phyloP scores from a whole-genome alignment of 2,888 invertebrate species.

The Cremastinae sp. region DNA sequence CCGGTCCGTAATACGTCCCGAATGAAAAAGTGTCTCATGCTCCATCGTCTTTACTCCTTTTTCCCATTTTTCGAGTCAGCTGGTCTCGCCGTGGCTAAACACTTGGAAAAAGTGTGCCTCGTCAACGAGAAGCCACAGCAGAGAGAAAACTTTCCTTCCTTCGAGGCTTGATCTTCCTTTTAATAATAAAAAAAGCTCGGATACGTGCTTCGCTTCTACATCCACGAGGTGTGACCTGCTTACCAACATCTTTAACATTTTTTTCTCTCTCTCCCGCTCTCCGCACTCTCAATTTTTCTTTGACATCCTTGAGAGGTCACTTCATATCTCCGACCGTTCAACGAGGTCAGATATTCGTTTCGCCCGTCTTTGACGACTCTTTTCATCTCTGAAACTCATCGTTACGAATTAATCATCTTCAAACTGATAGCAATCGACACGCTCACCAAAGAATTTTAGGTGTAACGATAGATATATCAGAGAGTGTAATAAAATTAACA shows the following conservation, averaged over 20 bases:
- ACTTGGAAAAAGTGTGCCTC: conserved; percentile 21
- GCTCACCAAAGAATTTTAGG: no score
- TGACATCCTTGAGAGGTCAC: conserved; percentile 11
- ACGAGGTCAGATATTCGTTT: neutral
- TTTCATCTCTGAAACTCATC: no score
- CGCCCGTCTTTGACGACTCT: neutral
- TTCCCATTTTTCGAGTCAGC: no score
- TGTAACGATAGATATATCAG: no score
- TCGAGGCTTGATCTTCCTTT: conserved; percentile 27
- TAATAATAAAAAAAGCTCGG: conserved; percentile 18
- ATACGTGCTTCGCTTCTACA: conserved; percentile 51
- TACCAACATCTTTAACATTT: conserved; percentile 33
- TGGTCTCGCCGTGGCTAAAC: no score
- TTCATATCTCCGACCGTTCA: neutral
- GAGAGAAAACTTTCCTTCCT: conserved; percentile 28
- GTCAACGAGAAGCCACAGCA: conserved; percentile 46
- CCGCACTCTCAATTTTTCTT: neutral
- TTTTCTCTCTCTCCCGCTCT: no score
- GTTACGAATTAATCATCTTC: no score
- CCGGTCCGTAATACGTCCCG: neutral
- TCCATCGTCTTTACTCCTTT: no score
- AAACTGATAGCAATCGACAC: no score
- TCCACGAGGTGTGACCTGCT: conserved; percentile 43
- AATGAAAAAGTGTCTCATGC: no score
- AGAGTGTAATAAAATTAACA: no score